Base-by-base conservation (phyloP, 1,140 invertebrate genomes). In the Vanessa tameamea region DNA sequence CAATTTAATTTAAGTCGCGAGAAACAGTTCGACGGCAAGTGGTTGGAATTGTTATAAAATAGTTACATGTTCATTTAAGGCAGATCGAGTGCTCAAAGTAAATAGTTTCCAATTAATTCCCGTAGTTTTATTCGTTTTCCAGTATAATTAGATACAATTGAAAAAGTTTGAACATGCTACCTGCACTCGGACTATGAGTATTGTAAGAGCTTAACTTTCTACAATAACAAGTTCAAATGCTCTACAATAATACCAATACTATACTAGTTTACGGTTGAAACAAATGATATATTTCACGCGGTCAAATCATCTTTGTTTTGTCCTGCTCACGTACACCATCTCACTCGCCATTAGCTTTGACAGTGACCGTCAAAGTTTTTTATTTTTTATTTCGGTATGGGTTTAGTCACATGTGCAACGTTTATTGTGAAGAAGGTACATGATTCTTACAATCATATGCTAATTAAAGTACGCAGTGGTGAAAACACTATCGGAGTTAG, bases 201-300 rank as follows among this genome's bases (percentile, higher is more conserved):
- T 20, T 53, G 15, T 53, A 53, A 53, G 15, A 55, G 11, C 16
- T 57, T 8, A 57, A 57, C 20, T 23, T 0, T 20, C 23, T 61
- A n/a, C 37, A 43, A 43, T 43, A 43, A 43, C 37, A 43, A 20
- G 23, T 37, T 61, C 13, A 61, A 7, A 61, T 2, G n/a, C 66
- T 57, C 66, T 57, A 69, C 37, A 43, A 37, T 47, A 47, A 59
- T 57, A 48, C n/a, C 26, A n/a, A 68, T 68, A 64, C 43, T 73
- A 64, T 61, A 78, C 76, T 76, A 76, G 76, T 78, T 80, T 77
- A 79, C 78, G 71, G 73, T 79, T 61, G 73, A 71, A 79, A 73
- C 75, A 67, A 76, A 72, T 73, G 74, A 78, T 81, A 78, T 73
- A 77, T 77, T 83, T 83, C 78, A 75, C 82, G 76, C 80, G 78